Conservation (phyloP, 2,888 invertebrate species). For the Aphelenchoides bicaudatus region DNA sequence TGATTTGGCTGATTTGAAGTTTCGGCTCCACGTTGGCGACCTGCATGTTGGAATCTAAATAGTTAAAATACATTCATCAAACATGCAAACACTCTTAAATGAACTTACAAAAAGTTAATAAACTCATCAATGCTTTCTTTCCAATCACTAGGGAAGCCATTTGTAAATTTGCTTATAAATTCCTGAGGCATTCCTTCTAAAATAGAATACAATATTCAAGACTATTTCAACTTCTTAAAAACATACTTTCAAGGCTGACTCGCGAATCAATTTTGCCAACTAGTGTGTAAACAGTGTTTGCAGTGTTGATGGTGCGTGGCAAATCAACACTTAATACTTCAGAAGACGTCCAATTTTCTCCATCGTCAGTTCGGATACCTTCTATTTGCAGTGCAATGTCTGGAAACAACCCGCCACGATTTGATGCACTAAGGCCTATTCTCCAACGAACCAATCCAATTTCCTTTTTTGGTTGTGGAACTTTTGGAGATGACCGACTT, state of each 20-base stretch:
- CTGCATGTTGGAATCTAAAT: too few species aligned
- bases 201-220: not conserved
- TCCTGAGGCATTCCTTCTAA: not conserved
- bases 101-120: conserved; percentile 2
- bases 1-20: too few species aligned
- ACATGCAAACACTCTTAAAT: not conserved
- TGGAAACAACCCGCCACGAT: conserved; percentile 9
- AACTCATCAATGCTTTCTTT: not conserved
- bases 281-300: not conserved
- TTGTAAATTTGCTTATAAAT: not conserved
- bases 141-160: conserved; percentile 10
- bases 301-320: not conserved
- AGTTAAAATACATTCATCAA: too few species aligned
- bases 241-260: not conserved
- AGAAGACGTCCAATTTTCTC: not conserved
- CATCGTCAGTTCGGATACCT: conserved; percentile 6
- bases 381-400: not conserved
- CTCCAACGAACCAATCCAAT: too few species aligned
- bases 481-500: too few species aligned
- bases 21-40: too few species aligned
- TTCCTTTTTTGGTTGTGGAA: too few species aligned
- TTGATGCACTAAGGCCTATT: too few species aligned
- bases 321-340: not conserved
- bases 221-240: too few species aligned
- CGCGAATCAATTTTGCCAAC: conserved; percentile 1